These are phyloP conservation scores for Acleris sparsana DNA, from an alignment of 2,888 invertebrate genomes.

Conservation along the genomic window DNA sequence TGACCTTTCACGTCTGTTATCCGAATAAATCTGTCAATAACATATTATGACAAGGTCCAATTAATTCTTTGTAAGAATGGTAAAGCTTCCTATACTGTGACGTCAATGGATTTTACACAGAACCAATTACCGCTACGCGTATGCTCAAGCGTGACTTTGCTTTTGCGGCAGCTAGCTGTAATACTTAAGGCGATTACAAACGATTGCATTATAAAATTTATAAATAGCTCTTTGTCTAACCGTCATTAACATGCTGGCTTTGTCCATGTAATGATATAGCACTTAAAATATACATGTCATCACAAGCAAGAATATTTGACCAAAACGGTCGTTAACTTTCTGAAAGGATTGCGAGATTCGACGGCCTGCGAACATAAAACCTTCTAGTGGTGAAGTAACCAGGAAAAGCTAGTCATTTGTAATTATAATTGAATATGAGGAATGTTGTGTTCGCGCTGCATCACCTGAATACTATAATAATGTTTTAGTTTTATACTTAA, in stretches of 20 bases:
- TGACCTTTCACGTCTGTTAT: no score
- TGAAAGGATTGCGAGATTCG: conserved; percentile 14
- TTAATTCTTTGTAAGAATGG: background rate
- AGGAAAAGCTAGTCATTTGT: conserved; percentile 3
- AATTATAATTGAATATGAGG: background rate
- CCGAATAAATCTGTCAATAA: no score
- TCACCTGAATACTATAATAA: no score
- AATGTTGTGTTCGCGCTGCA: background rate
- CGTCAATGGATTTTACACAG: background rate
- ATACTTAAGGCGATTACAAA: conserved; percentile 20
- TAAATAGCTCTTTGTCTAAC: conserved; percentile 21
- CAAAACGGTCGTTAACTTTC: conserved; percentile 17
- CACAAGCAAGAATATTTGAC: background rate
- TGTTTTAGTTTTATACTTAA: no score
- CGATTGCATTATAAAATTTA: conserved; percentile 27
- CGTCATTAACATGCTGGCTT: conserved; percentile 16
- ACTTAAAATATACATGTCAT: conserved; percentile 22
- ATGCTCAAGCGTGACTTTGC: background rate
- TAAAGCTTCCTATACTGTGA: background rate
- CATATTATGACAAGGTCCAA: no score
- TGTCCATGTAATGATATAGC: conserved; percentile 10
- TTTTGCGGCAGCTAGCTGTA: conserved; percentile 7
- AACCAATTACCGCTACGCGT: background rate
- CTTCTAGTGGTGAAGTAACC: conserved; percentile 3
- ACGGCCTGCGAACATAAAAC: conserved; percentile 11